Conservation (phyloP, 2,888 invertebrate genomes). For the Rotaria sp. region DNA sequence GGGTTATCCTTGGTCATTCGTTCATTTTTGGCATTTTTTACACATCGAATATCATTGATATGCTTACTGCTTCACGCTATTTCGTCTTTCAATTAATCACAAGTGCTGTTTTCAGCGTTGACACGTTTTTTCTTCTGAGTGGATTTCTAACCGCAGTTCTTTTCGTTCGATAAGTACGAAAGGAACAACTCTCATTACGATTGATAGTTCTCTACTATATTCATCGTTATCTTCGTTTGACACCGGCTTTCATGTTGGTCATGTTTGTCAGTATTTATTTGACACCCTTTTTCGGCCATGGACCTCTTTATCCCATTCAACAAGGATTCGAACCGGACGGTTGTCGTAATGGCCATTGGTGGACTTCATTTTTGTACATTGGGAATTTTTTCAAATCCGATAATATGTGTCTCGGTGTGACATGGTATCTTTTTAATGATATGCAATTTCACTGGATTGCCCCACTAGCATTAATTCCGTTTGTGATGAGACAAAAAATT, state of each 20-base stretch:
- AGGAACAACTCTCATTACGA: no score
- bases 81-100: constrained; percentile 29
- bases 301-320: constrained; percentile 21
- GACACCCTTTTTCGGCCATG: constrained; percentile 20
- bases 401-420: constrained; percentile 42
- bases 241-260: constrained; percentile 25
- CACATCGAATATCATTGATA: no score
- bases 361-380: constrained; percentile 43
- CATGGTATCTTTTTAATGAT: constrained; percentile 44
- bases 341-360: constrained; percentile 42
- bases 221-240: constrained; percentile 11
- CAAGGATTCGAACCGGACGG: constrained; percentile 7
- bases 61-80: no score
- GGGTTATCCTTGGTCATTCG: no score
- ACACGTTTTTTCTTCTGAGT: constrained; percentile 33
- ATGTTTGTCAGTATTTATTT: constrained; percentile 27
- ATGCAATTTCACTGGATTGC: constrained; percentile 43
- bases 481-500: constrained; percentile 21
- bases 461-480: constrained; percentile 42
- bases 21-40: no score
- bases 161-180: background rate
- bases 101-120: constrained; percentile 31
- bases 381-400: constrained; percentile 41
- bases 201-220: background rate
- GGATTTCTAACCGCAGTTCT: constrained; percentile 27